Conservation (phyloP, 37 sponge, comb jelly and placozoan genomes). For the Crambe crambe region DNA sequence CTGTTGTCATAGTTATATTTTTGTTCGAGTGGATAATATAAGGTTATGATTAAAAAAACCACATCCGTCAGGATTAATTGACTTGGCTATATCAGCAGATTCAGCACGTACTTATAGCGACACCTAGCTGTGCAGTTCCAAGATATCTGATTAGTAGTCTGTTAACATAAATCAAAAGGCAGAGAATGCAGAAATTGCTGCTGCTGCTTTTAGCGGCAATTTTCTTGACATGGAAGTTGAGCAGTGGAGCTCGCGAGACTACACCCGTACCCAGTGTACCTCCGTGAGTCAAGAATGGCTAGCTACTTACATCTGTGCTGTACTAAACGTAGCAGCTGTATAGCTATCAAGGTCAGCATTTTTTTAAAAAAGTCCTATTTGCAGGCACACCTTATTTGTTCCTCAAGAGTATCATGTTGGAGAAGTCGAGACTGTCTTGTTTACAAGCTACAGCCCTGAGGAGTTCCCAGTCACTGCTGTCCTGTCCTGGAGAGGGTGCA, state of each 20-base stretch:
- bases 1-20: too few relatives aligned
- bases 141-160: too few relatives aligned
- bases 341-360: background rate
- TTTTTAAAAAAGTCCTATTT: background rate
- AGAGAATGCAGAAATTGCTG: too few relatives aligned
- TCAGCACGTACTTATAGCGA: too few relatives aligned
- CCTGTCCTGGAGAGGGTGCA: constrained; percentile 14
- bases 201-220: background rate
- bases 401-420: constrained; percentile 47
- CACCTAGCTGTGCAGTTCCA: too few relatives aligned
- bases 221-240: background rate
- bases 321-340: too few relatives aligned
- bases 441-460: constrained; percentile 30
- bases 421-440: constrained; percentile 10
- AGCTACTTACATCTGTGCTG: too few relatives aligned
- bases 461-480: constrained; percentile 1
- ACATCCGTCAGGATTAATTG: too few relatives aligned
- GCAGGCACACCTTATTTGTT: constrained; percentile 36
- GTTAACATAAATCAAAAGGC: too few relatives aligned
- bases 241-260: background rate
- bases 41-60: too few relatives aligned
- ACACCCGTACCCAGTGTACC: background rate
- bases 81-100: too few relatives aligned
- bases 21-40: too few relatives aligned
- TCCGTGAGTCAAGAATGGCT: background rate